Conservation (phyloP, 1,140 invertebrate species). For the Panulirus ornatus region DNA sequence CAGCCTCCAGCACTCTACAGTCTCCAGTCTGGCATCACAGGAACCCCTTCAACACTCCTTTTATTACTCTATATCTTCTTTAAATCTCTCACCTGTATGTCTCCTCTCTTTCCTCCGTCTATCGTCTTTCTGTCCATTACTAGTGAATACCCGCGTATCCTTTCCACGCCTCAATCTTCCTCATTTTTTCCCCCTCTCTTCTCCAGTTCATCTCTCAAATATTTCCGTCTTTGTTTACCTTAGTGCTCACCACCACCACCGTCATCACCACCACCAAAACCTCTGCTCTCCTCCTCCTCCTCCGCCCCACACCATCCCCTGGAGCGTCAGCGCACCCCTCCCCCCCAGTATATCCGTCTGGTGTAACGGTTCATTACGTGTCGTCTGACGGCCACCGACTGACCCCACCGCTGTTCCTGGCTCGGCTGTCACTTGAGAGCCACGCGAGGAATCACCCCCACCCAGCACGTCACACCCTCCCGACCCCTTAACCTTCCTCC, state of each 20-base stretch:
- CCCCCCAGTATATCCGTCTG: too few relatives aligned
- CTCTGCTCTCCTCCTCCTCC: not conserved
- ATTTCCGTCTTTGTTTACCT: not conserved
- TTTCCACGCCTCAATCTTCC: conserved; percentile 9
- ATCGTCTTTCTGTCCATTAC: not conserved
- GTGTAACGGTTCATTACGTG: too few relatives aligned
- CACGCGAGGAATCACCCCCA: too few relatives aligned
- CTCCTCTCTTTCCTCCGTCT: not conserved
- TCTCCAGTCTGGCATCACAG: too few relatives aligned
- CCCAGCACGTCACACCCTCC: not conserved
- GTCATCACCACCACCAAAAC: not conserved
- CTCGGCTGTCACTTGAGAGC: too few relatives aligned
- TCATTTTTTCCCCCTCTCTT: not conserved
- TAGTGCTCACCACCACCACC: not conserved
- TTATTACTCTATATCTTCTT: not conserved
- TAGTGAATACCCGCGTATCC: too few relatives aligned
- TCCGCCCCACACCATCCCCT: not conserved
- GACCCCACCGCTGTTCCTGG: too few relatives aligned
- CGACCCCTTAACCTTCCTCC: not conserved
- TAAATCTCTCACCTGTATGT: not conserved
- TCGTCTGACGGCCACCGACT: too few relatives aligned
- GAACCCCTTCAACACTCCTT: not conserved
- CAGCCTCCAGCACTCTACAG: too few relatives aligned
- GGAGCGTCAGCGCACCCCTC: too few relatives aligned
- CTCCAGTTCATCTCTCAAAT: not conserved